Conservation (phyloP, 1,140 invertebrate genomes). For the Drosophila ambigua region DNA sequence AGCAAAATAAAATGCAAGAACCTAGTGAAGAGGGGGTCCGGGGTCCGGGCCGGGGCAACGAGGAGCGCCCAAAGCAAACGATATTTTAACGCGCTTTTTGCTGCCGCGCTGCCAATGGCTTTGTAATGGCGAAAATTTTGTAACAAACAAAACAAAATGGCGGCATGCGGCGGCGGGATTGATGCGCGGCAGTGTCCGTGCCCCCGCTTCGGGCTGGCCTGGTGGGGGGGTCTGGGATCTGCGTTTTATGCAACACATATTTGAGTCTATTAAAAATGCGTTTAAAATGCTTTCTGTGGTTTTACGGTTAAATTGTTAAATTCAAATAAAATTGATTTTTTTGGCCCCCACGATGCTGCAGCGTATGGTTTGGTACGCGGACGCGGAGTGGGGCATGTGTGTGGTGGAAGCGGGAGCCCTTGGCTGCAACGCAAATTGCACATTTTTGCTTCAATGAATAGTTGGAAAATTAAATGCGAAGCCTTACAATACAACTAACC, state of each 20-base stretch:
- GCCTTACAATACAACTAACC: conserved; percentile 40
- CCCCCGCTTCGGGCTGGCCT: neutral
- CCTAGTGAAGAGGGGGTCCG: neutral
- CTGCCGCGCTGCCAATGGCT: conserved; percentile 53
- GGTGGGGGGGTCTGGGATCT: conserved; percentile 4
- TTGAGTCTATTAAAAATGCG: conserved; percentile 84
- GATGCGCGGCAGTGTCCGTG: conserved; percentile 32
- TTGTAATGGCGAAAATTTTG: conserved; percentile 79
- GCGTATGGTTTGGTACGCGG: no score
- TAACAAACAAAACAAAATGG: conserved; percentile 79
- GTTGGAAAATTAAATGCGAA: conserved; percentile 59
- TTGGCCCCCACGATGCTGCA: conserved; percentile 25
- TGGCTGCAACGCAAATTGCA: conserved; percentile 44
- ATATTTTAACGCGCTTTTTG: conserved; percentile 69
- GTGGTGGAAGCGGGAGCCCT: conserved; percentile 2
- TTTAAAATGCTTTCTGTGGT: conserved; percentile 84
- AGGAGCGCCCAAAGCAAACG: conserved; percentile 48
- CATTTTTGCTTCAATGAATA: conserved; percentile 52
- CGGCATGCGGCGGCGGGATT: conserved; percentile 50
- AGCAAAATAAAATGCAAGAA: conserved; percentile 66
- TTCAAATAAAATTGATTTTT: conserved; percentile 82
- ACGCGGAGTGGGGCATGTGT: neutral
- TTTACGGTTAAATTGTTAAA: conserved; percentile 83
- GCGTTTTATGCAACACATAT: conserved; percentile 81
- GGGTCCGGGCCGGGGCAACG: conserved; percentile 1